phyloP scores from a whole-genome alignment of 2,797 vertebrate genomes.

The Eupleurogrammus muticus region DNA sequence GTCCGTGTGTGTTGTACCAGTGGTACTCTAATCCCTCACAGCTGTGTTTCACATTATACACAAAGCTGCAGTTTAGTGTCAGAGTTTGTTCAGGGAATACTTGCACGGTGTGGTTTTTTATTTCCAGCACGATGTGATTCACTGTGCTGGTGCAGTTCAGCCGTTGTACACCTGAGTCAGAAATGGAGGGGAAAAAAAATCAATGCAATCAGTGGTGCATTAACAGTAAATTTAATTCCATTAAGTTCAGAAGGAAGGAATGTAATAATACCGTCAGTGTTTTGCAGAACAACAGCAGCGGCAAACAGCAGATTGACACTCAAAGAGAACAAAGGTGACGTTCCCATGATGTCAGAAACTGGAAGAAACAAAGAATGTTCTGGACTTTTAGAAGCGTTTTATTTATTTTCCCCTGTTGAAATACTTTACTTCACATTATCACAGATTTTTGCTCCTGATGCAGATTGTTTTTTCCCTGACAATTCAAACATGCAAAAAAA shows the following conservation, averaged over 20 bases:
- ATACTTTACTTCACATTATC: no score
- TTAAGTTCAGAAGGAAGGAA: not conserved
- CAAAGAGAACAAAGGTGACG: no score
- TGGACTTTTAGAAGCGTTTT: no score
- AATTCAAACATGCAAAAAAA: no score
- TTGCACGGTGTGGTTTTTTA: rapidly evolving
- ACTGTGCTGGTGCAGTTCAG: not conserved
- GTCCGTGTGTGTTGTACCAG: rapidly evolving
- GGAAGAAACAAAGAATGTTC: no score
- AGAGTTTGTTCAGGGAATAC: rapidly evolving
- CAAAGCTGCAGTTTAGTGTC: constrained; percentile 14
- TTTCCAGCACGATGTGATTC: no score
- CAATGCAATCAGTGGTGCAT: not conserved
- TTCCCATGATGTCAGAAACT: no score
- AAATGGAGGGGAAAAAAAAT: not conserved
- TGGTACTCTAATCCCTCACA: rapidly evolving
- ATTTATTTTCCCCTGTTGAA: no score
- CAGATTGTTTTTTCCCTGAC: no score
- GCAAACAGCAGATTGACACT: no score
- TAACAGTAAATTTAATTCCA: not conserved
- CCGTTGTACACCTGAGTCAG: rapidly evolving
- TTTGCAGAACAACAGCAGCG: not conserved
- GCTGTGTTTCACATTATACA: rapidly evolving
- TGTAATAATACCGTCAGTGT: not conserved
- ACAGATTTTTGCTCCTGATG: no score